Evolutionary conservation across 1,140 invertebrate genomes (phyloP), one percentile per base, ranked within the genome.

Genomic region (Bombus affinis): DNA sequence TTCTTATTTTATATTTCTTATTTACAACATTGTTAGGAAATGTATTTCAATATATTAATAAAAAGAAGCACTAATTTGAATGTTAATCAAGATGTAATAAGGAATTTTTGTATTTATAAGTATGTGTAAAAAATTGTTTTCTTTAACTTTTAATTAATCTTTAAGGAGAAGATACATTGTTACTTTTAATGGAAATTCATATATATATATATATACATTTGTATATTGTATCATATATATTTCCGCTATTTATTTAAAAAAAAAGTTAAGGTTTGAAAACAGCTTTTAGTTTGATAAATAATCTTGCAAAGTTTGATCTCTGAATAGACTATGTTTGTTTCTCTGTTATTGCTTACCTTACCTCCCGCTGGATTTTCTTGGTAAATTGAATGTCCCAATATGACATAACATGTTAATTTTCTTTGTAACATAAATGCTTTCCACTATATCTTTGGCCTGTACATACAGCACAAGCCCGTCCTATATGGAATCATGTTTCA

Each of bases 381-480:
- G 95, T 95, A 95, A 95, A 95, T 95, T 95, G 91, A 94, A 94
- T 93, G 92, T 95, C 93, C 94, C 93, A 94, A 95, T 95, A 93
- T 91, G 89, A 92, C 89, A 90, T 91, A 89, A 89, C 88, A 88
- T 91, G 83, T 90, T 81, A 47, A 88, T 89, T 91, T 90, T 89
- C 65, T 83, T 90, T 88, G 90, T 88, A 77, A 90, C 89, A 89
- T 83, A 80, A 89, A 90, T 87, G 92, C 92, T 87, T 88, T 83
- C 86, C 76, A 91, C 91, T 88, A 89, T 90, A 73, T 91, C 88
- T 86, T 89, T 87, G 86, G 83, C 87, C 85, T 88, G 85, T 88
- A 87, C 82, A 91, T 90, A 87, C 85, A 94, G 94, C 93, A 95
- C 91, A 95, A 94, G 83, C 93, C 93, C 85, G 91, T 94, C 85